Evolutionary conservation across 2,797 vertebrate species (phyloP).

Genomic region (Sphenodon punctatus): DNA sequence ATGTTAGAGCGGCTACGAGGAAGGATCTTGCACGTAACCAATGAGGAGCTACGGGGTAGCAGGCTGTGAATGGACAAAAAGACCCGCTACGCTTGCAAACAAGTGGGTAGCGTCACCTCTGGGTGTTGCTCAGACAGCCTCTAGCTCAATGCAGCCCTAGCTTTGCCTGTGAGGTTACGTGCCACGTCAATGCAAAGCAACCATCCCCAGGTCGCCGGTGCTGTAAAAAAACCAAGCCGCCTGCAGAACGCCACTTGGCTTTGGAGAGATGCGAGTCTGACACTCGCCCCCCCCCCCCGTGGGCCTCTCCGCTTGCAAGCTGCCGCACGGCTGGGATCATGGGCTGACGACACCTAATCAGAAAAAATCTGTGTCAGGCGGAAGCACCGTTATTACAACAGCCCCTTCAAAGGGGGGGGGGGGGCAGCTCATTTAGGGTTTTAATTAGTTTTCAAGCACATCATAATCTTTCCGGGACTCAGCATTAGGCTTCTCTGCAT

Average conservation of each 20-base stretch:
- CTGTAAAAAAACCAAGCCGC: not conserved
- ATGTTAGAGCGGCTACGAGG: too few species aligned
- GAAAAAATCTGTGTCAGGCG: conserved; percentile 14
- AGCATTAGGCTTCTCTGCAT: not conserved
- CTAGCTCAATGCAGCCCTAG: not conserved
- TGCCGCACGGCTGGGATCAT: conserved; percentile 31
- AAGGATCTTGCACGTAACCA: too few species aligned
- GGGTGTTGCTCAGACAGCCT: rapidly evolving
- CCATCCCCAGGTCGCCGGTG: not conserved
- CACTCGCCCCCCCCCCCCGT: too few species aligned
- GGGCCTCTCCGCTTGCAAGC: too few species aligned
- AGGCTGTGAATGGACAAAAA: too few species aligned
- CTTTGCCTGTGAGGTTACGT: not conserved
- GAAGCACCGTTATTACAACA: conserved; percentile 6
- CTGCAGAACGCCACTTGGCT: not conserved
- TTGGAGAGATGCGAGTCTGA: too few species aligned
- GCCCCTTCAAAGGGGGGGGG: not conserved
- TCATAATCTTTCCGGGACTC: conserved; percentile 37
- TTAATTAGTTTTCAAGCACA: conserved; percentile 66
- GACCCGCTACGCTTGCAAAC: too few species aligned
- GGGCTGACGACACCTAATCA: conserved; percentile 9
- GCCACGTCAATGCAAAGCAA: not conserved
- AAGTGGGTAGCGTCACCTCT: too few species aligned
- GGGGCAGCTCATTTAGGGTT: conserved; percentile 47
- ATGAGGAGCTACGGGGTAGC: too few species aligned